These are phyloP conservation scores for Pterobdella sp. DNA, from an alignment of 2,888 invertebrate species.

Conservation along the genomic window DNA sequence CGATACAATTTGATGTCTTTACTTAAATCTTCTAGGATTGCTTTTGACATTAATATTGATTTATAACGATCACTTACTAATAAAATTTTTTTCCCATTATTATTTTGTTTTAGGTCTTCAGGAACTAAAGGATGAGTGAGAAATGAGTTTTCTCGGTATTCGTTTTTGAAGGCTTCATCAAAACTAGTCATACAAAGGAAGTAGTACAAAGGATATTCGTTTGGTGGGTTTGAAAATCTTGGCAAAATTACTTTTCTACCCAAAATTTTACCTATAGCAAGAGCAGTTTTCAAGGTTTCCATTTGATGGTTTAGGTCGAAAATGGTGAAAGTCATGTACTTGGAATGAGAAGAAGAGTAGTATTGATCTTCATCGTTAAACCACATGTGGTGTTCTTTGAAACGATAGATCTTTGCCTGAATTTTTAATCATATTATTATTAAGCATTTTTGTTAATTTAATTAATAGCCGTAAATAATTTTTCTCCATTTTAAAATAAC, in stretches of 20 bases:
- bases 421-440: too few relatives aligned
- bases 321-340: neutral
- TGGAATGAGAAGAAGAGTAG: neutral
- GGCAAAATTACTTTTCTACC: neutral
- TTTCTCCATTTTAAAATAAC: too few relatives aligned
- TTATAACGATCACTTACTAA: too few relatives aligned
- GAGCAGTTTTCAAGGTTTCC: neutral
- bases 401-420: conserved; percentile 13
- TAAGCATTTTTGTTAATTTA: too few relatives aligned
- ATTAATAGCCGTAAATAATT: too few relatives aligned
- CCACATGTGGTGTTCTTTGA: neutral
- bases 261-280: neutral
- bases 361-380: neutral
- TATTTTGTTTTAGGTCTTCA: neutral
- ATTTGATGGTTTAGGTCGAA: neutral
- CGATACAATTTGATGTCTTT: too few relatives aligned
- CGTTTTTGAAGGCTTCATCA: neutral
- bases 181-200: neutral
- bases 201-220: neutral
- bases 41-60: too few relatives aligned
- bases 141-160: neutral
- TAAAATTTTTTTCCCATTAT: too few relatives aligned
- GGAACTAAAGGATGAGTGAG: neutral
- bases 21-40: too few relatives aligned
- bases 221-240: neutral